phyloP scores from a whole-genome alignment of 2,797 vertebrate species.

The Dromococcyx pavoninus region DNA sequence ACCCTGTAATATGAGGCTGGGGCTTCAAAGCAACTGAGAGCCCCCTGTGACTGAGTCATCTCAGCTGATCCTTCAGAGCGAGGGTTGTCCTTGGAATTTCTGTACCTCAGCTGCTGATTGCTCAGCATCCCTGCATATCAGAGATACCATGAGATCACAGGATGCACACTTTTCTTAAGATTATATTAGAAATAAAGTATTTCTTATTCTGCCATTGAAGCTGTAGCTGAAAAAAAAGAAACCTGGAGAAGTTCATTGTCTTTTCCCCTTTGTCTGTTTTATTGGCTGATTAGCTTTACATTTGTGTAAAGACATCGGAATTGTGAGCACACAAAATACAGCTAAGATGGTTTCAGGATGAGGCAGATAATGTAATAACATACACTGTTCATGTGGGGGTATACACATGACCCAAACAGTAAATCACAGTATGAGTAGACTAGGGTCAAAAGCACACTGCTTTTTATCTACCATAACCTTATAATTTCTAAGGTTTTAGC shows the following conservation, averaged over 20 bases:
- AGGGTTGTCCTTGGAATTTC: neutral
- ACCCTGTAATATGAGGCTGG: neutral
- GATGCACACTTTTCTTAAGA: neutral
- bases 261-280: neutral
- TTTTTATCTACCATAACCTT: neutral
- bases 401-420: neutral
- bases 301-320: neutral
- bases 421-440: neutral
- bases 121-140: fast-evolving
- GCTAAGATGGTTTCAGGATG: neutral
- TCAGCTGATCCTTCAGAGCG: neutral
- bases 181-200: neutral
- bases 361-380: neutral
- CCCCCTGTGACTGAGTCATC: neutral
- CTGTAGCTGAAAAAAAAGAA: neutral
- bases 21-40: neutral
- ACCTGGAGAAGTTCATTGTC: neutral
- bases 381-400: neutral
- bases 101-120: fast-evolving
- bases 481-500: neutral
- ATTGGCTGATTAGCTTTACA: neutral
- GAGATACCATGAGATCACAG: neutral
- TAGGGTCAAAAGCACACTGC: neutral
- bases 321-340: neutral
- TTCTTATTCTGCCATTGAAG: neutral